Evolutionary conservation across 2,797 vertebrate genomes (phyloP), one percentile per base, ranked within the genome.

Genomic region (Morelia viridis): DNA sequence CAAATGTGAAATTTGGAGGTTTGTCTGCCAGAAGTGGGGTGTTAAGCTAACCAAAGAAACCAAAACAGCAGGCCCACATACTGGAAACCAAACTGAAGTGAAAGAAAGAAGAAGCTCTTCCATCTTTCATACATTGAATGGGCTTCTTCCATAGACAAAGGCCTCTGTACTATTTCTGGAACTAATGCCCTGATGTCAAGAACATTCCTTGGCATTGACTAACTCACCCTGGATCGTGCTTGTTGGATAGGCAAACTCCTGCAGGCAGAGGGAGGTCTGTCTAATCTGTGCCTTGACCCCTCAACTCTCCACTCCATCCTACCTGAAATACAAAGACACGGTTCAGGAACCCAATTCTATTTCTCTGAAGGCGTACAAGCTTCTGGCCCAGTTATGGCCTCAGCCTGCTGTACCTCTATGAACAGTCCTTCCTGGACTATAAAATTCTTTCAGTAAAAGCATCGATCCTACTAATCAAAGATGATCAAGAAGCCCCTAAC

Each of bases 271-370:
- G 87, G 60, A 11, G 90, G 11, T 95, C 93, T 95, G 92, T 94
- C 91, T 94, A 94, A 92, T 93, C 95, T 96, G 5, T 92, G 89
- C 71, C 95, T 96, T 93, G 94, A 89, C 93, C 94, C 91, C 92
- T 90, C 93, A 0, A 7, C 92, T 95, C 1, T 92, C 93, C 95
- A 95, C 91, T 96, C 94, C 95, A 96, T 96, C 88, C 96, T 96
- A 93, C 94, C 97, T 97, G 96, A 90, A 97, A 96, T 60, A 93
- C 60, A 96, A 95, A 92, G 87, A 56, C 0, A 80, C 15, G 2
- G 22, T 88, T 96, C 71, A 95, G 87, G 9, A 7, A 58, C 24
- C 26, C 41, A 61, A 31, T 13, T 17, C 19, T 22, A 58, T 15
- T 17, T 80, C 12, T 60, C 50, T 80, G 53, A 17, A 35, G 41